A percentile compares a stretch with the other conserved stretches of the same genome.
Conservation (phyloP, 1,140 invertebrate genomes). For the Sminthurinus signatus region DNA sequence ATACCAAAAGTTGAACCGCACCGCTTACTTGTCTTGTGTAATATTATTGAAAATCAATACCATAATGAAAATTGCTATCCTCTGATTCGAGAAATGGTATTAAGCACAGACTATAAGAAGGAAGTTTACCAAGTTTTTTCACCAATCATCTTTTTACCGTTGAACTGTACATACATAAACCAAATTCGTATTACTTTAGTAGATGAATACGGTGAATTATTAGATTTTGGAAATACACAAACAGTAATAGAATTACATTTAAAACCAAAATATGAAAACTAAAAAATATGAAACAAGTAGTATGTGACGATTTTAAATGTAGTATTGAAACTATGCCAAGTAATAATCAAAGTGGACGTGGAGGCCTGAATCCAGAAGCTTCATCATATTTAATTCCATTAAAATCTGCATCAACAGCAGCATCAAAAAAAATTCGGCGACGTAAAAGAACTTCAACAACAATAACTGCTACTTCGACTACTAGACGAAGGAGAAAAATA, state of each 20-base stretch:
- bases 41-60: neutral
- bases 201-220: neutral
- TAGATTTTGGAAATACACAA: neutral
- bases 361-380: neutral
- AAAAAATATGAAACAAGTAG: too few species aligned
- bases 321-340: neutral
- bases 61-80: neutral
- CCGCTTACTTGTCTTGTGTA: neutral
- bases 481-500: too few species aligned
- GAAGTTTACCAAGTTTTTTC: neutral
- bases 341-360: neutral
- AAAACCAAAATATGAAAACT: neutral
- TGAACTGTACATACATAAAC: neutral
- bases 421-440: neutral
- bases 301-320: neutral
- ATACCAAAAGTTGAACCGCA: neutral
- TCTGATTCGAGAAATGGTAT: neutral
- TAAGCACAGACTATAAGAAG: neutral
- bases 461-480: too few species aligned
- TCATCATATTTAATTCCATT: slow-evolving; percentile 3
- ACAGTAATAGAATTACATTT: neutral
- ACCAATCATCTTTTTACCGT: neutral
- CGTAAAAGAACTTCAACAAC: too few species aligned
- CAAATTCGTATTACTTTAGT: neutral
- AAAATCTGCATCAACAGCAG: neutral